Evolutionary conservation across 2,888 invertebrate genomes (phyloP).

Genomic region (Amblyjoppa proteus): DNA sequence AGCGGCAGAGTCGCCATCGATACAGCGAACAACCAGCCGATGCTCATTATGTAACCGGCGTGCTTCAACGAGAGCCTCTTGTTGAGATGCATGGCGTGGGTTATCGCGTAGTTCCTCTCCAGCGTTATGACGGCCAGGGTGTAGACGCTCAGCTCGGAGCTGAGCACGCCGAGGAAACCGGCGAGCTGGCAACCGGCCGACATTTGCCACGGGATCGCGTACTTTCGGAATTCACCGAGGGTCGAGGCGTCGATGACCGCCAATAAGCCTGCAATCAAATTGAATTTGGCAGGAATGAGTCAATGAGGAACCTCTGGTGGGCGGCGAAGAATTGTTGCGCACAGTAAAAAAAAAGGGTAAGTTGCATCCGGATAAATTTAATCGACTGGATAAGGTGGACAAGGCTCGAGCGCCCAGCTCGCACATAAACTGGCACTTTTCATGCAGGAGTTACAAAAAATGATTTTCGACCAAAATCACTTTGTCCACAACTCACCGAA

Average conservation of each 20-base stretch:
- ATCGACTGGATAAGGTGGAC: no score
- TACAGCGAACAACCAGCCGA: conserved; percentile 96
- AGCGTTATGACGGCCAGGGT: conserved; percentile 98
- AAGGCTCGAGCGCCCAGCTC: no score
- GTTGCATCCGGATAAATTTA: no score
- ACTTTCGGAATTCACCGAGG: conserved; percentile 97
- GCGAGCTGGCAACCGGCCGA: conserved; percentile 96
- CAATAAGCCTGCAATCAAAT: conserved; percentile 89
- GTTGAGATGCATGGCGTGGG: conserved; percentile 98
- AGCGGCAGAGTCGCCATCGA: conserved; percentile 95
- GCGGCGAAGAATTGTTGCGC: no score
- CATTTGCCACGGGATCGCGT: conserved; percentile 99
- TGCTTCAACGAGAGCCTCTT: conserved; percentile 96
- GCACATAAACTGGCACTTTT: no score
- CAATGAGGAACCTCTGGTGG: no score
- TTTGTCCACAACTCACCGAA: no score
- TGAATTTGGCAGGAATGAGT: neutral
- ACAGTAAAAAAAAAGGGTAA: no score
- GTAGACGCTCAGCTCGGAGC: conserved; percentile 97
- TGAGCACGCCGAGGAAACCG: conserved; percentile 97
- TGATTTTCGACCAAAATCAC: no score
- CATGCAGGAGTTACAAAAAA: no score
- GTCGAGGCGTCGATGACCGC: conserved; percentile 98
- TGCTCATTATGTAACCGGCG: conserved; percentile 96
- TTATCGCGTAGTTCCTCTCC: conserved; percentile 98